These are phyloP conservation scores for Vidua chalybeata DNA, from an alignment of 2,113 vertebrate genomes.

Conservation along the genomic window DNA sequence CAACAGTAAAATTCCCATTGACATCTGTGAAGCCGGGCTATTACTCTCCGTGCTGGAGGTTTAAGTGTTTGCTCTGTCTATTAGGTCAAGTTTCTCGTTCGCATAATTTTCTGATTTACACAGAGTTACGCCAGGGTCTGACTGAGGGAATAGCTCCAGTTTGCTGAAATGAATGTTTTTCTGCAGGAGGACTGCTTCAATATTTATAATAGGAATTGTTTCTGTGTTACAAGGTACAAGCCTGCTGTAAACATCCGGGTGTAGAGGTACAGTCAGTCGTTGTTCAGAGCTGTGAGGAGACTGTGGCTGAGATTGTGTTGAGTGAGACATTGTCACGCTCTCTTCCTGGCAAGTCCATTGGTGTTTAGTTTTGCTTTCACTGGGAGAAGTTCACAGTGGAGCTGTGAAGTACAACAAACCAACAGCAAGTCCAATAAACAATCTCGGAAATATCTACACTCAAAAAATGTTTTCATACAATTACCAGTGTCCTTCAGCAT, in stretches of 20 bases:
- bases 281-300: neutral
- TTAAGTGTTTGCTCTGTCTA: slow-evolving; percentile 15
- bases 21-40: slow-evolving; percentile 28
- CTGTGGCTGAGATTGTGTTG: neutral
- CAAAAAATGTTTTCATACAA: neutral
- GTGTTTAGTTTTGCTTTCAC: neutral
- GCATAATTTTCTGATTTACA: neutral
- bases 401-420: neutral
- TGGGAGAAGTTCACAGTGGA: neutral
- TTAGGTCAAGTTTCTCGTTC: neutral
- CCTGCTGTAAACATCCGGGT: neutral
- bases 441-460: neutral
- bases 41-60: slow-evolving; percentile 20
- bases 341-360: neutral
- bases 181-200: neutral
- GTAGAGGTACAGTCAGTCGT: neutral
- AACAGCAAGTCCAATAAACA: neutral
- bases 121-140: neutral
- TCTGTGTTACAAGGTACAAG: neutral
- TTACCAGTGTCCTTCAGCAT: neutral
- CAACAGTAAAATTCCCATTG: slow-evolving; percentile 58
- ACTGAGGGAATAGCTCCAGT: neutral
- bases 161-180: neutral
- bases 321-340: neutral
- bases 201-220: neutral